Evolutionary conservation across 2,113 vertebrate species (phyloP).

Genomic region (Melospiza melodia): DNA sequence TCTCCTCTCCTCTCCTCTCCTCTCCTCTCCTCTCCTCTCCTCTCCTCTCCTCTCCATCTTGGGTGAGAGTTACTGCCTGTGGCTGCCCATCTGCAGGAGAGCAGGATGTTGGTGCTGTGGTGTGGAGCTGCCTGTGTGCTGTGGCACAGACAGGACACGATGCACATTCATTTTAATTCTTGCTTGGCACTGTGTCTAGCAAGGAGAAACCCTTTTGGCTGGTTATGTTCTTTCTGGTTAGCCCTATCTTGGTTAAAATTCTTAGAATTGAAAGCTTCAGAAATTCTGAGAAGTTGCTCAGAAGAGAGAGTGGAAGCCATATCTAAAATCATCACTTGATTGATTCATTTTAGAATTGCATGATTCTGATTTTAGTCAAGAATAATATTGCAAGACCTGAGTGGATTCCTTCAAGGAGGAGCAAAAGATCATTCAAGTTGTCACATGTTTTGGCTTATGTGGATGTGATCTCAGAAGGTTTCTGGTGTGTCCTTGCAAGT

Average conservation of each 20-base stretch:
- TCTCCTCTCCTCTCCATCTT: neutral
- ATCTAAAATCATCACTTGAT: neutral
- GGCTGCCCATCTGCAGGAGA: neutral
- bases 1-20: no score
- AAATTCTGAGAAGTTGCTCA: neutral
- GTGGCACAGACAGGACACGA: neutral
- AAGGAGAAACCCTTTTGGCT: neutral
- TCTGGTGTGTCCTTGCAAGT: neutral
- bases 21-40: no score
- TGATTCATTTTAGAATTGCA: neutral
- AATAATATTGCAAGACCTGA: neutral
- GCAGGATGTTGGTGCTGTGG: neutral
- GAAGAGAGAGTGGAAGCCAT: neutral
- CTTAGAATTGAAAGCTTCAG: neutral
- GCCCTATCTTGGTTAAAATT: neutral
- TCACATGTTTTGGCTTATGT: neutral
- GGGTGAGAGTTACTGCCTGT: neutral
- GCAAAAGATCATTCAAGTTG: neutral
- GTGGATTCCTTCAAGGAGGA: neutral
- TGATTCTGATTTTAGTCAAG: neutral
- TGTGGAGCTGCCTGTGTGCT: neutral
- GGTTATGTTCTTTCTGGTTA: neutral
- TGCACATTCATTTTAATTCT: neutral
- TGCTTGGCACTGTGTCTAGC: accelerated
- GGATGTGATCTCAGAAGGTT: neutral